These are phyloP conservation scores for Patagioenas fasciata DNA, from an alignment of 2,113 vertebrate species.

Conservation along the genomic window DNA sequence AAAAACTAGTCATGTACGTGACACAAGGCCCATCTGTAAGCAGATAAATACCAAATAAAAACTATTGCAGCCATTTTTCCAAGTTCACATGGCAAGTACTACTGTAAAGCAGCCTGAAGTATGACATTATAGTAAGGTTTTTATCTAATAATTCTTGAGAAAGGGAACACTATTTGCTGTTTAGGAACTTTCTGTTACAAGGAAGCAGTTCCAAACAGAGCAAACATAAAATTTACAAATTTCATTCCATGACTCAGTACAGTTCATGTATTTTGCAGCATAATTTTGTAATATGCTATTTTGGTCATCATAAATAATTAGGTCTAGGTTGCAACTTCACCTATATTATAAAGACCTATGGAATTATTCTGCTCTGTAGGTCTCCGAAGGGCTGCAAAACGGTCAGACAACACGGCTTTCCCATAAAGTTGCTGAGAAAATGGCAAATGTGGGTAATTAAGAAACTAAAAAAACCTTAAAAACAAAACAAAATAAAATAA, in stretches of 20 bases:
- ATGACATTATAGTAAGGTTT: neutral
- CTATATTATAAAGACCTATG: accelerated
- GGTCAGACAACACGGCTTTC: neutral
- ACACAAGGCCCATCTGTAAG: neutral
- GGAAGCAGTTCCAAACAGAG: neutral
- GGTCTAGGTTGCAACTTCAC: neutral
- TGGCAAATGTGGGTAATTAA: neutral
- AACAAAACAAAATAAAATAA: no score
- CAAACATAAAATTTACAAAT: neutral
- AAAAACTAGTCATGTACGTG: neutral
- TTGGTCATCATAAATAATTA: neutral
- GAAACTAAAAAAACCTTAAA: neutral
- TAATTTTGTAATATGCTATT: neutral
- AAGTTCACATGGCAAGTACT: neutral
- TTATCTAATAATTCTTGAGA: neutral
- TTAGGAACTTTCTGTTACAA: neutral
- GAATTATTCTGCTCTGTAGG: neutral
- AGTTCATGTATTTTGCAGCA: neutral
- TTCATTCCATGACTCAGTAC: neutral
- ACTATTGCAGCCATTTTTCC: neutral
- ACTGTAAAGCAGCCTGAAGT: neutral
- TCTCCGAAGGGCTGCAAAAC: neutral
- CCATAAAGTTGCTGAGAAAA: neutral
- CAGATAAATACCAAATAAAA: neutral
- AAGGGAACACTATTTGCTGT: neutral